Base-by-base conservation (phyloP, 2,888 invertebrate genomes). In the Melinaea marsaeus region DNA sequence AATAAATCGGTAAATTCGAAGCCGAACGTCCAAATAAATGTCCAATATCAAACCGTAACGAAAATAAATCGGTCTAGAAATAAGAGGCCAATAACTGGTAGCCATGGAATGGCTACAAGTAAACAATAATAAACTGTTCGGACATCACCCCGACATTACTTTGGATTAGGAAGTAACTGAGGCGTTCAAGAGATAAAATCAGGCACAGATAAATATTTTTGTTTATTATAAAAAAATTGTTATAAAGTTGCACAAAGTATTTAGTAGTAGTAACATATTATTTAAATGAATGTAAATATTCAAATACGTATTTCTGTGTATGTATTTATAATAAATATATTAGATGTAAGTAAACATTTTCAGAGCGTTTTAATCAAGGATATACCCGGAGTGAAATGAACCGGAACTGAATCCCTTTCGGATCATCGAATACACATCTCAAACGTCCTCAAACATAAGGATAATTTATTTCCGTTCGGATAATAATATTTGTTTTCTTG, bases 91-190 rank as follows among this genome's bases (percentile, higher is more conserved):
- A 73, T 72, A 70, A 72, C 70, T 65, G 70, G 65, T 64, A 70
- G 67, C 65, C 66, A 67, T 66, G 70, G 69, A 79, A 81, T 81
- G 78, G 81, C 74, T 76, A 78, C 83, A 78, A 81, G 81, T 86
- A 86, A 86, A 84, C 86, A 81, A 86, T 83, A 83, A 83, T 81
- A 51, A 51, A 51, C 51, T 51, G 51, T 51, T 51, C 51, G 32
- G 32, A 32, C 42, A 11, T 9, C 51, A 51, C 22, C 48, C n/a
- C 32, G 22, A 51, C 51, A 51, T 51, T 32, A 51, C 32, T 51
- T 32, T 32, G 32, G 22, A 11, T 51, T 51, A 51, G 51, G 4
- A 32, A 51, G 32, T 51, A 51, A 51, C 9, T 51, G 32, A 51
- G 51, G 32, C 51, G 32, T 51, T 9, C 32, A 32, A 51, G 32